A percentile compares a stretch with the other conserved stretches of the same genome.
phyloP scores from a whole-genome alignment of 2,888 invertebrate genomes.

The Cheiracanthium punctorium region DNA sequence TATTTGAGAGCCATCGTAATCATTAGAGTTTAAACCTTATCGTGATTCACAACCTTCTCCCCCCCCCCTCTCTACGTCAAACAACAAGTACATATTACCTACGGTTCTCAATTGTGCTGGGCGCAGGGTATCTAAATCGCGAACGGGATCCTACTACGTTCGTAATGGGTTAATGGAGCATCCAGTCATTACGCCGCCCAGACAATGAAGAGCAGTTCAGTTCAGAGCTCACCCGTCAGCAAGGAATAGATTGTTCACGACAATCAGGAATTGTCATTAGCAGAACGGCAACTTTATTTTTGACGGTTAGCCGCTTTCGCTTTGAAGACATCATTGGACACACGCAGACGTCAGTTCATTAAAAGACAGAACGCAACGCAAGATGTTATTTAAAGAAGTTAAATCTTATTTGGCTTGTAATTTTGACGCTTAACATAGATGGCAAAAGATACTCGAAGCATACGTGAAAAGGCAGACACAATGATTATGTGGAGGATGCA shows the following conservation, averaged over 20 bases:
- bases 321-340: background rate
- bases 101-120: background rate
- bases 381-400: no score
- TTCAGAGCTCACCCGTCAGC: background rate
- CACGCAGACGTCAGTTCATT: background rate
- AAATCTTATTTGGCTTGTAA: no score
- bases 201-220: background rate
- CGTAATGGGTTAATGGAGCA: slow-evolving; percentile 42
- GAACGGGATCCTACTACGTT: slow-evolving; percentile 1
- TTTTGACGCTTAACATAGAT: no score
- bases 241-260: background rate
- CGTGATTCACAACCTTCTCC: no score
- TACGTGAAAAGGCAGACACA: no score
- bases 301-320: slow-evolving; percentile 22
- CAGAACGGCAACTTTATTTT: background rate
- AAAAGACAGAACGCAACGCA: slow-evolving; percentile 21
- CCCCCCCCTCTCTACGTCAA: no score
- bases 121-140: background rate
- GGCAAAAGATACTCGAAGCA: no score
- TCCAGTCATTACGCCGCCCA: slow-evolving; percentile 35
- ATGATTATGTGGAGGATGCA: no score
- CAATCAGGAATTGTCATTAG: background rate
- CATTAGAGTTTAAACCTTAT: no score
- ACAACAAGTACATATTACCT: no score
- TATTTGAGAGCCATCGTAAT: no score